Evolutionary conservation across 2,113 vertebrate genomes (phyloP).

Genomic region (Leucosticte australis): DNA sequence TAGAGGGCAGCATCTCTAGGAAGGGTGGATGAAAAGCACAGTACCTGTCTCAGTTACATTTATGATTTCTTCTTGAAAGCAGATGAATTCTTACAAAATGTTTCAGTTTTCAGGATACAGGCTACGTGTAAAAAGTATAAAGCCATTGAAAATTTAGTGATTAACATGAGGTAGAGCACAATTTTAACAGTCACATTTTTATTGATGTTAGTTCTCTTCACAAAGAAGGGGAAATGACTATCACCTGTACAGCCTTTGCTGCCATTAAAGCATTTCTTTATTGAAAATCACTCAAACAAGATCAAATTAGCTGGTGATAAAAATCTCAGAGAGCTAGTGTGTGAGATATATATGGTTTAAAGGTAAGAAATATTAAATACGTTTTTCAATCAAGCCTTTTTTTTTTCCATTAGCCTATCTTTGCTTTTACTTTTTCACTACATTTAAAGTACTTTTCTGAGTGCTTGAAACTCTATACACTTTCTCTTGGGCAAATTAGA

Average conservation of each 20-base stretch:
- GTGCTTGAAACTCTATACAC: neutral
- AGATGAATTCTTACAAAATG: neutral
- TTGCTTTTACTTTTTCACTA: neutral
- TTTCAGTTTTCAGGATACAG: neutral
- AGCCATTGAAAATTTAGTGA: neutral
- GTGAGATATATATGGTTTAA: neutral
- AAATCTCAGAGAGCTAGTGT: neutral
- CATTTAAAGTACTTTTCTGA: neutral
- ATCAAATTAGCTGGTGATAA: neutral
- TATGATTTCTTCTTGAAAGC: neutral
- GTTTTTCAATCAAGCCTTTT: neutral
- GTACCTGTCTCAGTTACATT: neutral
- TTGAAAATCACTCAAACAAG: neutral
- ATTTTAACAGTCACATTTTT: neutral
- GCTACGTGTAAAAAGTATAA: neutral
- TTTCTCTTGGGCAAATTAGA: neutral
- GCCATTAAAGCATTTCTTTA: neutral
- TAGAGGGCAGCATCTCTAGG: neutral
- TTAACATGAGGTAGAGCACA: neutral
- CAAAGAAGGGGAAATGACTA: neutral
- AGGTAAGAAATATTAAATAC: neutral
- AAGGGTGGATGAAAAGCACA: neutral
- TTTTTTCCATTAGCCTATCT: neutral
- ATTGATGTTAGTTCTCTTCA: neutral
- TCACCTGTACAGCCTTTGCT: neutral